Evolutionary conservation across 1,140 invertebrate species (phyloP).

Genomic region (Metaphire vulgaris): DNA sequence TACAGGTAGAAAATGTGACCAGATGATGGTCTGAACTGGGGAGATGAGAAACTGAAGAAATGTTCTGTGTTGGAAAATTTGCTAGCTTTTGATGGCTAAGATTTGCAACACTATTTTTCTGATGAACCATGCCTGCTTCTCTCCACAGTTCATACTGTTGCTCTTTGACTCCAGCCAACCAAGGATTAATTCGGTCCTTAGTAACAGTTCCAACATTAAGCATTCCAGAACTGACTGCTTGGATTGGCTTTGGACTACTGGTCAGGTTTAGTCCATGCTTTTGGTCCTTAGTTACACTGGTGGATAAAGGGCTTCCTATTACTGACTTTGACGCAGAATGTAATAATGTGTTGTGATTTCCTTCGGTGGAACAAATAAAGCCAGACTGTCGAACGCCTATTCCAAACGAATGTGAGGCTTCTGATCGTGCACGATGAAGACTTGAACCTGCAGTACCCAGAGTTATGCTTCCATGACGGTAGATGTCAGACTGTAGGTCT

Average conservation of each 20-base stretch:
- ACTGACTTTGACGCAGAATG: not conserved
- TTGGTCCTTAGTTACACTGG: not conserved
- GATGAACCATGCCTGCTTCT: not conserved
- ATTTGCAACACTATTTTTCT: not conserved
- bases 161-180: not conserved
- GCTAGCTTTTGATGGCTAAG: not conserved
- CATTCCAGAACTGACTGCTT: not conserved
- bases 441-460: slow-evolving; percentile 14
- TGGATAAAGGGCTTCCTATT: not conserved
- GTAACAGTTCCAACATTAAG: not conserved
- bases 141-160: not conserved
- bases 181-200: not conserved
- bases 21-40: slow-evolving; percentile 33
- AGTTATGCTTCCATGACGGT: slow-evolving; percentile 27
- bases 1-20: slow-evolving; percentile 32
- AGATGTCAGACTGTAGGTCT: slow-evolving; percentile 46
- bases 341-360: not conserved
- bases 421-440: not conserved
- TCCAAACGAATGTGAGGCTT: not conserved
- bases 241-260: not conserved
- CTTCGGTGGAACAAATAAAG: not conserved
- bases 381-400: not conserved
- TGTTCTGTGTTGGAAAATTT: not conserved
- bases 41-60: not conserved
- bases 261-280: not conserved